phyloP scores from a whole-genome alignment of 2,888 invertebrate species.

The Oligia latruncula region DNA sequence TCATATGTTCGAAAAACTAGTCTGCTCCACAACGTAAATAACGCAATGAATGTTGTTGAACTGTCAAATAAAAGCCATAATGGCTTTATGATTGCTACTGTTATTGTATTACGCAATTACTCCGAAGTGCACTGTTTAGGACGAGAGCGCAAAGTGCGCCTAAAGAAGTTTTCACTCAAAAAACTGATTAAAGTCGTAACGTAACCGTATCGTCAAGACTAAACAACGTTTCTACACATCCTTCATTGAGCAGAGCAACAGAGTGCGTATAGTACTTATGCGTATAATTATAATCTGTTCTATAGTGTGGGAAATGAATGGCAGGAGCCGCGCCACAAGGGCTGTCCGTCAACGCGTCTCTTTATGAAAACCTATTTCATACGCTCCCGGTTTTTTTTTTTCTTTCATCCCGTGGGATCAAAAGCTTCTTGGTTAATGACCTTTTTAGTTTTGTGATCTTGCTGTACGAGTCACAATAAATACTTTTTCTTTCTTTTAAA shows the following conservation, averaged over 20 bases:
- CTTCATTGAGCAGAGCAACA: constrained; percentile 53
- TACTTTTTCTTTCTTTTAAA: constrained; percentile 1
- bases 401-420: constrained; percentile 52
- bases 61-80: no score
- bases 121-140: neutral
- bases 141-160: neutral
- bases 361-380: constrained; percentile 59
- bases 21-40: no score
- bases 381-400: constrained; percentile 40
- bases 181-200: constrained; percentile 4
- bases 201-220: constrained; percentile 34
- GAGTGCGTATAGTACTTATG: constrained; percentile 50
- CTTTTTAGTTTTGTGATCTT: constrained; percentile 6
- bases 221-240: constrained; percentile 19
- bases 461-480: neutral
- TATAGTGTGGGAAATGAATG: constrained; percentile 73
- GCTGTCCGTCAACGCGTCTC: constrained; percentile 68
- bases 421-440: constrained; percentile 39
- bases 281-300: constrained; percentile 62
- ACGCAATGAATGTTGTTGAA: no score
- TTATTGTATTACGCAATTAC: no score
- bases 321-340: constrained; percentile 67
- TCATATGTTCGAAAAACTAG: no score
- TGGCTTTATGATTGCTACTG: no score
- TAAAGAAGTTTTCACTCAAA: neutral